Percentiles rank a stretch among this genome's conserved stretches.
Conservation (phyloP, 2,113 vertebrate genomes). For the Fregetta grallaria region DNA sequence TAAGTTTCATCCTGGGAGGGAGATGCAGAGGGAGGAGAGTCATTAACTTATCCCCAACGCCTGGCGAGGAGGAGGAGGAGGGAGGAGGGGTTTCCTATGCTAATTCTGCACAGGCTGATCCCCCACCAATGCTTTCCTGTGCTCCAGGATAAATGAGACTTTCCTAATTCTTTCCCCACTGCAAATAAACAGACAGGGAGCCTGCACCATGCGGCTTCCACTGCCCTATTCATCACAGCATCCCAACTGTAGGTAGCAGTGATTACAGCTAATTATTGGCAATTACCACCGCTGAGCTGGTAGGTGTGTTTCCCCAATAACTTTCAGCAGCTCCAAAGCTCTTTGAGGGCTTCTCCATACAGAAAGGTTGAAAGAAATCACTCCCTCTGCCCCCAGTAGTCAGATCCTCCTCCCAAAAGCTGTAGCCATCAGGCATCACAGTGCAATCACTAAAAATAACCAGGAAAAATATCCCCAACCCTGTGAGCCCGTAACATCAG, state of each 20-base stretch:
- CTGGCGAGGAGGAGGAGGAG: background rate
- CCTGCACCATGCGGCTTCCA: background rate
- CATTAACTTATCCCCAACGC: background rate
- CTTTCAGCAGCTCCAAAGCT: background rate
- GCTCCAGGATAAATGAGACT: conserved; percentile 38
- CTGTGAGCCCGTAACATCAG: accelerated
- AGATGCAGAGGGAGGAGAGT: conserved; percentile 22
- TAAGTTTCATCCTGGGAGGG: background rate
- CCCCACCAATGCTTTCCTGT: background rate
- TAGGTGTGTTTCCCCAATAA: conserved; percentile 3
- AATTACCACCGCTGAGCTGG: background rate
- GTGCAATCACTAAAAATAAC: accelerated
- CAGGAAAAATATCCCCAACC: background rate
- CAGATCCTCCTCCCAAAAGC: background rate
- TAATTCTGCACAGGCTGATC: background rate
- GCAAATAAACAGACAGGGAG: conserved; percentile 28
- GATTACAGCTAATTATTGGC: conserved; percentile 26
- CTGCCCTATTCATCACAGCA: background rate
- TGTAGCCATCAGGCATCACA: background rate
- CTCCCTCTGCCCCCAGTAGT: background rate
- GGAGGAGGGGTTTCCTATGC: background rate
- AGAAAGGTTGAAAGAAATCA: background rate
- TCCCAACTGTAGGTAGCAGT: background rate
- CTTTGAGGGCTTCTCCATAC: background rate
- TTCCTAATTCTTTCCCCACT: conserved; percentile 13